Evolutionary conservation across 2,888 invertebrate species (phyloP).

Genomic region (Brassicogethes aeneus): DNA sequence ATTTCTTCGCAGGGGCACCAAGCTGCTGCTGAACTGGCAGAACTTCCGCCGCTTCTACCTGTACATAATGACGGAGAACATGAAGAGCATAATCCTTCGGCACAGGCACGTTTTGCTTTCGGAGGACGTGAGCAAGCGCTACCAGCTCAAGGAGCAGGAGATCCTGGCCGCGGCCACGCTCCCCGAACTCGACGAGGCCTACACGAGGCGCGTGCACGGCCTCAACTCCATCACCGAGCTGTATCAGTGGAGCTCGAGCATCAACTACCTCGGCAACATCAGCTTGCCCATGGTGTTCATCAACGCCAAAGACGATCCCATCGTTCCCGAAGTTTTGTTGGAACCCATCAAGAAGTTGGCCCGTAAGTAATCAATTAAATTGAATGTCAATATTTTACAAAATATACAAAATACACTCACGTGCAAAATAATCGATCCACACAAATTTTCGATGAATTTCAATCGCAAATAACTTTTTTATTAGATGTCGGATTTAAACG

Average conservation of each 20-base stretch:
- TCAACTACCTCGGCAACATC: constrained; percentile 70
- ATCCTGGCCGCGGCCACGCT: constrained; percentile 82
- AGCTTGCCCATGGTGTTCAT: constrained; percentile 83
- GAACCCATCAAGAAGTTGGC: constrained; percentile 64
- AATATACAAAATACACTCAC: no score
- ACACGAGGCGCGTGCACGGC: constrained; percentile 71
- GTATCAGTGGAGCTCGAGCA: constrained; percentile 78
- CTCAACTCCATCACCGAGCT: constrained; percentile 70
- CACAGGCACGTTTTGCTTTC: constrained; percentile 70
- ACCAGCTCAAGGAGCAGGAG: constrained; percentile 66
- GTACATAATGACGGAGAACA: constrained; percentile 88
- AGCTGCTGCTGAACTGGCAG: constrained; percentile 77
- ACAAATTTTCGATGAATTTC: no score
- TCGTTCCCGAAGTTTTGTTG: constrained; percentile 72
- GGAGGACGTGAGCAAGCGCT: constrained; percentile 60
- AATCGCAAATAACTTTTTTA: no score
- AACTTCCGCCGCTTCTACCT: constrained; percentile 84
- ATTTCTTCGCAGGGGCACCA: constrained; percentile 68
- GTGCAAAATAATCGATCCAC: no score
- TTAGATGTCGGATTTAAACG: no score
- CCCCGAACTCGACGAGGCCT: constrained; percentile 82
- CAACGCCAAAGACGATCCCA: constrained; percentile 86
- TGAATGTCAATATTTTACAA: no score
- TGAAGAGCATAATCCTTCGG: constrained; percentile 77
- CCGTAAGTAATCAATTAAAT: constrained; percentile 65